These are phyloP conservation scores for Echinops telfairi DNA, from an alignment of 2,113 vertebrate species.

Conservation along the genomic window DNA sequence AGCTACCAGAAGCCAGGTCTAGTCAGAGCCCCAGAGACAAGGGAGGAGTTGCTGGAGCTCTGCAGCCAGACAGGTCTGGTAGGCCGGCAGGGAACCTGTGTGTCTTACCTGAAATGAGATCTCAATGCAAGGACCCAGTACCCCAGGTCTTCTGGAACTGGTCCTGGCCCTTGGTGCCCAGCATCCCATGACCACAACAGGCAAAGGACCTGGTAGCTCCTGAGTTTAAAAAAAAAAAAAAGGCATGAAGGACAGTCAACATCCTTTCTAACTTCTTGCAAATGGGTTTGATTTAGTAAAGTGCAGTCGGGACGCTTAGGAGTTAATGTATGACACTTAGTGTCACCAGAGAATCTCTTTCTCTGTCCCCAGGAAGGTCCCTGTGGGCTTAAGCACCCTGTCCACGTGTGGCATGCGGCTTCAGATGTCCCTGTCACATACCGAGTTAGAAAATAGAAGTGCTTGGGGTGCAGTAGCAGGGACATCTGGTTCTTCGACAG, in stretches of 20 bases:
- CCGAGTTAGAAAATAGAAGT: background rate
- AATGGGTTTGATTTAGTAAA: background rate
- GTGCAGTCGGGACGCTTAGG: constrained; percentile 11
- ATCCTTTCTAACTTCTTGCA: background rate
- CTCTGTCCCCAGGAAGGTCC: constrained; percentile 17
- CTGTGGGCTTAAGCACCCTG: background rate
- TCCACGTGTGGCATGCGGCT: background rate
- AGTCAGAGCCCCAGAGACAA: background rate
- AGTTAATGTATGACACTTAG: background rate
- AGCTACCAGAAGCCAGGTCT: background rate
- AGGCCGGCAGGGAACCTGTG: background rate
- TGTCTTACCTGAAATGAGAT: background rate
- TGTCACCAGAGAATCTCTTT: background rate
- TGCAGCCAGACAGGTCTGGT: background rate
- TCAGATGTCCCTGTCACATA: background rate
- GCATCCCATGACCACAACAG: background rate
- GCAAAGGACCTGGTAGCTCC: background rate
- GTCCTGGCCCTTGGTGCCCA: background rate
- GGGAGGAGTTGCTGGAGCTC: background rate
- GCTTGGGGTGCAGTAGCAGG: background rate
- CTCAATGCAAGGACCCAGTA: background rate
- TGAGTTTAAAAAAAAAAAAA: background rate
- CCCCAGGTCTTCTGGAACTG: background rate
- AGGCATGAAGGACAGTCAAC: background rate
- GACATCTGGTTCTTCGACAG: background rate